Conservation (phyloP, 64 coral and sea anemone genomes). For the Pachyseris speciosa region DNA sequence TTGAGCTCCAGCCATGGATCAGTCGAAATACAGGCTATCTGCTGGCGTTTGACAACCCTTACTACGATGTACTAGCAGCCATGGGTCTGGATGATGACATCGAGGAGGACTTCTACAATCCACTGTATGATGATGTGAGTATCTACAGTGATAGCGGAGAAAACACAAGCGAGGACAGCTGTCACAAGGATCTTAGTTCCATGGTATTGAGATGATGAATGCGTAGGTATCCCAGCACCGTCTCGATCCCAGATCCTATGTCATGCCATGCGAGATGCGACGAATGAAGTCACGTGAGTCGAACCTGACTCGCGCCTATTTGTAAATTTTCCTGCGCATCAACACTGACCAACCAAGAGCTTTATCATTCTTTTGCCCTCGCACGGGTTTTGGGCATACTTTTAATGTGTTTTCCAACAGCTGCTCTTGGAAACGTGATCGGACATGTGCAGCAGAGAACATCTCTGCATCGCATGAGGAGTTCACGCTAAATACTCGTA, state of each 20-base stretch:
- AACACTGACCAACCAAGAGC: too few species aligned
- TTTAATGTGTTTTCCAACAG: too few species aligned
- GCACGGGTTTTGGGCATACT: too few species aligned
- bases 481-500: background rate
- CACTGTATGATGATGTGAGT: slow-evolving; percentile 93
- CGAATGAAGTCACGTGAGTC: too few species aligned
- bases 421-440: too few species aligned
- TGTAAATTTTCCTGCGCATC: too few species aligned
- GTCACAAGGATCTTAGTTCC: slow-evolving; percentile 73
- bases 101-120: slow-evolving; percentile 94
- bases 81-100: slow-evolving; percentile 98
- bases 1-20: slow-evolving; percentile 89
- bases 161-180: slow-evolving; percentile 88
- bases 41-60: slow-evolving; percentile 96
- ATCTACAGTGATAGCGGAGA: slow-evolving; percentile 85
- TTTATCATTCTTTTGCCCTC: too few species aligned
- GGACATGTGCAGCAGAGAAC: background rate
- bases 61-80: slow-evolving; percentile 95
- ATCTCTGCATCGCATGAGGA: background rate
- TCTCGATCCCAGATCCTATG: too few species aligned
- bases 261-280: too few species aligned
- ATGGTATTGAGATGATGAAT: slow-evolving; percentile 34
- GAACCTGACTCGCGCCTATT: too few species aligned
- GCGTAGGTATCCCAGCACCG: too few species aligned
- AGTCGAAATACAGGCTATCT: slow-evolving; percentile 80